Base-by-base conservation (phyloP, 2,113 vertebrate genomes). In the Synchiropus splendidus region DNA sequence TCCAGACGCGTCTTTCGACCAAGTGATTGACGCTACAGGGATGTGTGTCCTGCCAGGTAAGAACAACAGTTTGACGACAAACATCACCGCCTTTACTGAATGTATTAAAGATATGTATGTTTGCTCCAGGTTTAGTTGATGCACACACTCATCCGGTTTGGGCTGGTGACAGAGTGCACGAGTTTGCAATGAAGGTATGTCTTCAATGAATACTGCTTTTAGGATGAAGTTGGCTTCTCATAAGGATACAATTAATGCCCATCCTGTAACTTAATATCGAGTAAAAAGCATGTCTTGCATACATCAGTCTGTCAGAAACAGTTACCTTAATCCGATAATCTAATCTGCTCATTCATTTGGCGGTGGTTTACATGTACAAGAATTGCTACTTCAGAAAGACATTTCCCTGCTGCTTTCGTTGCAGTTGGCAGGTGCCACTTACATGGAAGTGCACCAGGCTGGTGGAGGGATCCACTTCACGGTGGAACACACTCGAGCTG, bases 181-280 rank as follows among this genome's bases (percentile, higher is more conserved):
- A 99, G 43, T 99, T 99, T 85, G 86, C 89, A 33, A 92, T 97
- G 92, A 99, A 99, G 92, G 95, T 99, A 89, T 77, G 31, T 51
- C 5, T 6, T 14, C 4, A 2, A 27, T 27, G n/a, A n/a, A 27
- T 8, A 27, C 8, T 27, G 21, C 8, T 27, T 27, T 27, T 8
- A n/a, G n/a, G 4, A 27, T 8, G 21, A 27, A 27, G 21, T 27
- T 27, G 8, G 8, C 8, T 8, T 27, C 8, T 27, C n/a, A n/a
- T n/a, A n/a, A n/a, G n/a, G n/a, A n/a, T n/a, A n/a, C n/a, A n/a
- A n/a, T n/a, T n/a, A n/a, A n/a, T n/a, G n/a, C n/a, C n/a, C n/a
- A n/a, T n/a, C n/a, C n/a, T n/a, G n/a, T n/a, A n/a, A n/a, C n/a
- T n/a, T n/a, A n/a, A n/a, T n/a, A n/a, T n/a, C n/a, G n/a, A n/a